These are phyloP conservation scores for Indicator maculatus DNA, from an alignment of 2,113 vertebrate species.

Conservation along the genomic window DNA sequence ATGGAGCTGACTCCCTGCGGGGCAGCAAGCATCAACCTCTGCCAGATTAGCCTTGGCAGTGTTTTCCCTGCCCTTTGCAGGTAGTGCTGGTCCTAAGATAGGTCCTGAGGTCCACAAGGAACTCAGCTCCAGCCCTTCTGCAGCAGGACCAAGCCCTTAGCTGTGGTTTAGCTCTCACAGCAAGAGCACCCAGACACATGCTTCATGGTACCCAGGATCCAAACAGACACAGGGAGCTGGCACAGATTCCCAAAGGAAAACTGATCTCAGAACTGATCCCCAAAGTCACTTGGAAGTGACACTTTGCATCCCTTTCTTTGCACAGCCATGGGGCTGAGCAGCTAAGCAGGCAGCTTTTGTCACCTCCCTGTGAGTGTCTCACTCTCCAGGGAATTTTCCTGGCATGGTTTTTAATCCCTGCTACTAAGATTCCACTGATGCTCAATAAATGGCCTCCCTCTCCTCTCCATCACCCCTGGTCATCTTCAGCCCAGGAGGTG, in stretches of 20 bases:
- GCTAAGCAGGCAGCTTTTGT: background rate
- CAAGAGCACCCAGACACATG: too few species aligned
- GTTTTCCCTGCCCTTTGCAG: background rate
- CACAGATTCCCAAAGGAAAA: background rate
- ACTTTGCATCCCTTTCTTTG: background rate
- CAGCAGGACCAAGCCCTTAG: background rate
- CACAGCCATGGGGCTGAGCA: background rate
- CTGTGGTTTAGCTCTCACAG: background rate
- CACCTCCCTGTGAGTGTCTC: accelerated
- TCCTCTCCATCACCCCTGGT: background rate
- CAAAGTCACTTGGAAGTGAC: background rate
- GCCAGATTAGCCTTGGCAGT: background rate
- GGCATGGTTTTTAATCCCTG: background rate
- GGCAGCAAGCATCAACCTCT: background rate
- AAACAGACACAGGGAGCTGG: accelerated
- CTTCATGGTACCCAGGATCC: background rate
- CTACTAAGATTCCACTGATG: background rate
- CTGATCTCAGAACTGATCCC: background rate
- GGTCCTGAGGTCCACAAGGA: accelerated
- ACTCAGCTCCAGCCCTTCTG: background rate
- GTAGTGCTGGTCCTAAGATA: background rate
- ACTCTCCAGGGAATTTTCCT: background rate
- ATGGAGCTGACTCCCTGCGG: background rate
- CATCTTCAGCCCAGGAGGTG: background rate
- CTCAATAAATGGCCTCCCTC: background rate